Conservation (phyloP, 2,888 invertebrate species). For the Polietes domitor region DNA sequence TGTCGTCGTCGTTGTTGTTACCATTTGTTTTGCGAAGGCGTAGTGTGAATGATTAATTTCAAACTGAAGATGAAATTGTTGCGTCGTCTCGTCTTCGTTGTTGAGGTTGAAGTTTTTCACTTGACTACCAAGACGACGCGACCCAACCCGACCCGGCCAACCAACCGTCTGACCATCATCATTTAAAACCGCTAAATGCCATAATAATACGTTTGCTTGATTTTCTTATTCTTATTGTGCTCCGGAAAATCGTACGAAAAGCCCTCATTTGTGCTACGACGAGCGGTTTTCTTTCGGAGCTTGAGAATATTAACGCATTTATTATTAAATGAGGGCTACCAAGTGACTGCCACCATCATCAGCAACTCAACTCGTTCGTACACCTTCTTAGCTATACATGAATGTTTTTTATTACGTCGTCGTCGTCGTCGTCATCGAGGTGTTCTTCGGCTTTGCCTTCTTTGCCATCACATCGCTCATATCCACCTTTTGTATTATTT, state of each 20-base stretch:
- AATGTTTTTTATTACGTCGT: not conserved
- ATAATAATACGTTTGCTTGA: constrained; percentile 72
- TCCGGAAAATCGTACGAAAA: constrained; percentile 17
- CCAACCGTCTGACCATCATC: constrained; percentile 58
- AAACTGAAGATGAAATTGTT: constrained; percentile 30
- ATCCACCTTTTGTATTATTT: constrained; percentile 15
- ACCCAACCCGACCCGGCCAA: not conserved
- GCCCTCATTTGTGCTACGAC: not conserved
- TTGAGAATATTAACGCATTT: constrained; percentile 54
- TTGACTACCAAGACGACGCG: not conserved
- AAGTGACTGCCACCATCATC: not conserved
- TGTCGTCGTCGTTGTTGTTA: constrained; percentile 20
- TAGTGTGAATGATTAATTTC: constrained; percentile 76
- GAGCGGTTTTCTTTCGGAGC: constrained; percentile 18
- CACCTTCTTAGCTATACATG: too few species aligned
- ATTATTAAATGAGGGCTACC: constrained; percentile 46
- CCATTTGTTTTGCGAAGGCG: constrained; percentile 56
- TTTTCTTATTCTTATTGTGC: constrained; percentile 3
- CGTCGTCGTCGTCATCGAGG: too few species aligned
- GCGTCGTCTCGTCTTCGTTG: not conserved
- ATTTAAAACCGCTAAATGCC: constrained; percentile 77
- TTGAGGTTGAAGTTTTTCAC: constrained; percentile 1
- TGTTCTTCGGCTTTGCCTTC: constrained; percentile 5
- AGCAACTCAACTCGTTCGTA: not conserved
- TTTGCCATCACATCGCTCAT: not conserved